phyloP scores from a whole-genome alignment of 2,113 vertebrate genomes.

The Climacteris rufus region DNA sequence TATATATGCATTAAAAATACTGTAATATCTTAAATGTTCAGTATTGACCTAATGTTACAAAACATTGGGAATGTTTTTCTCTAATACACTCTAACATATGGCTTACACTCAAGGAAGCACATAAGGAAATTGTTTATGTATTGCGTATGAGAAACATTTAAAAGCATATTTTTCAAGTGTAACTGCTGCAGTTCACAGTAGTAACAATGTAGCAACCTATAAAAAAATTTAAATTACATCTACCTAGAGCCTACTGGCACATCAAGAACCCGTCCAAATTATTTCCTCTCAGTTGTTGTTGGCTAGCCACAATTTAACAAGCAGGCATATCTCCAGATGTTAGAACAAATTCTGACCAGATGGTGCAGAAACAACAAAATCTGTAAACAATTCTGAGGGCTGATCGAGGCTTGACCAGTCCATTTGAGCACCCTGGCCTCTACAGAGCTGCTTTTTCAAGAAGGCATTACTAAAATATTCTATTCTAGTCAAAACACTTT shows the following conservation, averaged over 20 bases:
- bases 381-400: neutral
- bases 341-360: neutral
- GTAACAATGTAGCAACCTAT: neutral
- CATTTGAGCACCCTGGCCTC: neutral
- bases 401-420: neutral
- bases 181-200: neutral
- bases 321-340: neutral
- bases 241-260: neutral
- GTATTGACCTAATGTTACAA: neutral
- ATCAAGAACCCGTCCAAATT: neutral
- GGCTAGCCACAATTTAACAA: neutral
- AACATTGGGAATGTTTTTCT: too few species aligned
- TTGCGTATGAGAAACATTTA: neutral
- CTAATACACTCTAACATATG: neutral
- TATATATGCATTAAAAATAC: neutral
- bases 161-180: neutral
- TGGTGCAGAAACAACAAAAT: conserved; percentile 12
- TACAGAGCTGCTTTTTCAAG: neutral
- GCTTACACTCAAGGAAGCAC: neutral
- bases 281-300: neutral
- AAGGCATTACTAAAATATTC: neutral
- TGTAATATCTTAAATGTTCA: neutral
- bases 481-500: neutral
- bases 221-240: neutral
- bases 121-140: neutral